Evolutionary conservation across 2,797 vertebrate genomes (phyloP), one percentile per base, ranked within the genome.

Genomic region (Lateolabrax maculatus): DNA sequence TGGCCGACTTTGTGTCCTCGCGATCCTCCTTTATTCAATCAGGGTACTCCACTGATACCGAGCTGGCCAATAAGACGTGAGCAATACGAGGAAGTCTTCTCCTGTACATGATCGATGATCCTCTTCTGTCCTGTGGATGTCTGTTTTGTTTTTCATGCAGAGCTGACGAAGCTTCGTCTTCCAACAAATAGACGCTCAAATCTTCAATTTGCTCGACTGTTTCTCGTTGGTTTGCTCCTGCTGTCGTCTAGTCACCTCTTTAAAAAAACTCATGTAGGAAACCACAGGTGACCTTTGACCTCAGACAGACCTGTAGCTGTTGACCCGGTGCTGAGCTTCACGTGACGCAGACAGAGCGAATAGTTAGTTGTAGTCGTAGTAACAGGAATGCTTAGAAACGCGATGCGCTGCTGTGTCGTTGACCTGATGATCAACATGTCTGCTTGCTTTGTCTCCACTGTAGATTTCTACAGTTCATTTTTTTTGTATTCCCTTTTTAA

Each of bases 401-500:
- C 61, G 44, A 67, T 78, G 78, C 66, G 57, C 81, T 49, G 69
- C 73, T 79, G 74, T 80, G 61, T 76, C 36, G 64, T 80, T 61
- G 65, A 60, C n/a, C 51, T 57, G 62, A 29, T 63, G 55, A 73
- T 73, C 31, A 51, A 75, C 37, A 43, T 19, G 60, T 79, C 77
- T 86, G 84, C 89, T 83, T 88, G 89, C 86, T 88, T 87, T 39
- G 81, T 87, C 37, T 81, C 56, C 5, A 7, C 81, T 85, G 87
- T 87, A 87, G 77, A 75, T 88, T 91, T 90, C 83, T 93, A 89
- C 82, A 74, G 77, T 84, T 62, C 79, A 74, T 77, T 65, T 68
- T 63, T 86, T 94, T 94, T 94, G 75, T 95, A 92, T 89, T 90
- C 68, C 66, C 68, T 94, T 95, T 95, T 93, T 94, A 95, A 95